phyloP scores from a whole-genome alignment of 2,113 vertebrate species.

The Apodemus speciosus region DNA sequence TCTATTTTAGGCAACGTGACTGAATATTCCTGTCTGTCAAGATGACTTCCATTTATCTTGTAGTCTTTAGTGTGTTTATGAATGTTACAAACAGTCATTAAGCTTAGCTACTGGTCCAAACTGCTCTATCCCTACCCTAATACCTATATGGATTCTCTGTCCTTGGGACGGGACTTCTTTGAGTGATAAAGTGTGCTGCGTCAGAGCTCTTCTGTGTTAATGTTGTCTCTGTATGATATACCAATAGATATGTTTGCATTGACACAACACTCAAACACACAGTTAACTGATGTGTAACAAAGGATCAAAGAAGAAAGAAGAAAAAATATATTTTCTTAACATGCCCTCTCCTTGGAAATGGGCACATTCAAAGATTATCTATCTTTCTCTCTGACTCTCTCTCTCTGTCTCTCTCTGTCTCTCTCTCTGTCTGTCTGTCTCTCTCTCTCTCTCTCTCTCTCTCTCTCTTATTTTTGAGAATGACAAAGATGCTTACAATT shows the following conservation, averaged over 20 bases:
- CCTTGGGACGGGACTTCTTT: slow-evolving; percentile 2
- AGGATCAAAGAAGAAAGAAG: slow-evolving; percentile 1
- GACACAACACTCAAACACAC: not conserved
- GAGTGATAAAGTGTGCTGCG: not conserved
- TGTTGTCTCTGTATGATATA: not conserved
- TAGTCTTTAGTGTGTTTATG: not conserved
- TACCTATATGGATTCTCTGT: not conserved
- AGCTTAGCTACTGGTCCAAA: not conserved
- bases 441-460: too few relatives aligned
- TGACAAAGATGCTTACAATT: not conserved
- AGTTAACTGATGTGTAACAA: not conserved
- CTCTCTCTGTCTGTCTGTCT: too few relatives aligned
- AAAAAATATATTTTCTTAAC: not conserved
- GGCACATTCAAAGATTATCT: not conserved
- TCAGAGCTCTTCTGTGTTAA: not conserved
- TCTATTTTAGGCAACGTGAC: not conserved
- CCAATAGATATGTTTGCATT: not conserved
- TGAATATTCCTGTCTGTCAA: slow-evolving; percentile 25
- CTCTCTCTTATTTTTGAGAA: not conserved
- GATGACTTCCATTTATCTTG: not conserved
- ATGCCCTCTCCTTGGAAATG: not conserved
- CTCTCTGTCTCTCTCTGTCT: too few relatives aligned
- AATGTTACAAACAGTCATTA: not conserved
- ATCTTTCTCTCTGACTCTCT: too few relatives aligned
- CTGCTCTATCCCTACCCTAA: not conserved